Evolutionary conservation across 2,888 invertebrate species (phyloP).

Genomic region (Pristionchus maxplancki): DNA sequence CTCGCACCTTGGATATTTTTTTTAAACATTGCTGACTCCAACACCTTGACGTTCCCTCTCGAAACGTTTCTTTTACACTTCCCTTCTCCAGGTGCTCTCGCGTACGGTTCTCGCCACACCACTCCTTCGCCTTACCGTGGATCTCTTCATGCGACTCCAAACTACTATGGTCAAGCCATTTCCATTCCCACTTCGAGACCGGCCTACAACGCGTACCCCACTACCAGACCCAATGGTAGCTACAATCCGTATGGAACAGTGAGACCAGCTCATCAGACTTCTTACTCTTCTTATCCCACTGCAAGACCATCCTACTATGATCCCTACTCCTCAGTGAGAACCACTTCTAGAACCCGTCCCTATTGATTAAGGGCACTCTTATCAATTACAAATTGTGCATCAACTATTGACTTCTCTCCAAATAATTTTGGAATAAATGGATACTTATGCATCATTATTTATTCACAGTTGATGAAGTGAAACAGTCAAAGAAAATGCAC

Average conservation of each 20-base stretch:
- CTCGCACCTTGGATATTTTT: too few relatives aligned
- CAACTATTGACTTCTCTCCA: too few relatives aligned
- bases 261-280: background rate
- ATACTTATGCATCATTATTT: too few relatives aligned
- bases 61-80: too few relatives aligned
- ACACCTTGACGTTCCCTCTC: too few relatives aligned
- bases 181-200: background rate
- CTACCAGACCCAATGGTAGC: background rate
- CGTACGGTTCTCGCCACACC: background rate
- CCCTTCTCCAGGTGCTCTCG: background rate
- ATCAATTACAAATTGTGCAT: too few relatives aligned
- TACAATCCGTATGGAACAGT: background rate
- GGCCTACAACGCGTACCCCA: background rate
- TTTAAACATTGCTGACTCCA: too few relatives aligned
- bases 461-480: too few relatives aligned
- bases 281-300: background rate
- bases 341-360: background rate
- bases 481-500: too few relatives aligned
- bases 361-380: too few relatives aligned
- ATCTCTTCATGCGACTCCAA: background rate
- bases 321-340: background rate
- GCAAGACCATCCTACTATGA: background rate
- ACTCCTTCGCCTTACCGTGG: background rate
- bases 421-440: too few relatives aligned
- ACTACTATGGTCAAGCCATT: background rate